Base-by-base conservation (phyloP, 2,888 invertebrate species). In the Tenodera sinensis region DNA sequence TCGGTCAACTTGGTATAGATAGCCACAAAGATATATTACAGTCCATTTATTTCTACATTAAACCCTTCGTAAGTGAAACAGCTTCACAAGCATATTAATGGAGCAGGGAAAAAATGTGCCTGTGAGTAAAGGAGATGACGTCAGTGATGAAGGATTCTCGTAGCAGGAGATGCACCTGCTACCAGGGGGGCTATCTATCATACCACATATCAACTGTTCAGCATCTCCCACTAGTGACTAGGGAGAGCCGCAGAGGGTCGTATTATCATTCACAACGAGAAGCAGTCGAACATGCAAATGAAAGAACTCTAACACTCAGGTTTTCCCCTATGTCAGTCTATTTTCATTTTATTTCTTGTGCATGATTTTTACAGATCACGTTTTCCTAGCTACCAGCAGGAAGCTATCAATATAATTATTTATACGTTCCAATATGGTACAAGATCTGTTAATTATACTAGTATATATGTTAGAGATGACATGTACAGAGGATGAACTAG, bases 281-380 rank as follows among this genome's bases (percentile, higher is more conserved):
- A 20, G 54, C 25, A 71, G 20, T 15, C 15, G 3, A 71, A 71
- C 54, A 6, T 71, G 54, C 54, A 20, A 71, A 71, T 71, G 6
- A 71, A 71, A 71, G 25, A 71, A 20, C 15, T 25, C 20, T 20
- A 25, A 71, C 20, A 3, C 20, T 54, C 34, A 34, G 34, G 34
- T 7, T 4, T 6, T 6, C 8, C 6, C 6, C 34, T 6, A 0
- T 0, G 7, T 2, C 8, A 7, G 0, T 6, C 8, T 6, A 4
- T 34, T 34, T 34, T 34, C 4, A 7, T 34, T 34, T 34, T 8
- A 34, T 34, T 34, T 8, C 34, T 34, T 34, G 8, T 8, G 0
- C 8, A 34, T 0, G 34, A 0, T 34, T 34, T 34, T 4, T 8
- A 6, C 0, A 34, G 34, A n/a, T n/a, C n/a, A n/a, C n/a, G n/a